Evolutionary conservation across 2,888 invertebrate genomes (phyloP), one percentile per base, ranked within the genome.

Genomic region (Ochropleura plecta): DNA sequence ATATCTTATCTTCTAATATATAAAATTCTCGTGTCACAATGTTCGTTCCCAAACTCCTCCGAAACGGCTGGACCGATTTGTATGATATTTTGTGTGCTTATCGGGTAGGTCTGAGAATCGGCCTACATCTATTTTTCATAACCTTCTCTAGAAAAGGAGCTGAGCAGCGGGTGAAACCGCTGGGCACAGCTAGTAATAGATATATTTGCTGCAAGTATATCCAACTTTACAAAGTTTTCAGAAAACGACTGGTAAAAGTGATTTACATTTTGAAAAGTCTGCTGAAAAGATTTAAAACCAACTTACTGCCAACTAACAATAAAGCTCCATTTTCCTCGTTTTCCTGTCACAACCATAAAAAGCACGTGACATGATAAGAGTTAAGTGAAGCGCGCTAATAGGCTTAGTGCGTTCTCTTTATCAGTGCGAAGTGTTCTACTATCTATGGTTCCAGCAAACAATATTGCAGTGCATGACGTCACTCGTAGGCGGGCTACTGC

Each of bases 391-490:
- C 82, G 75, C 65, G 75, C 66, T 86, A 86, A 84, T 81, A 84
- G 81, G 86, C 84, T 86, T 84, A 85, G 73, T 77, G 79, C 76
- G 79, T 85, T 77, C 86, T 63, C 65, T 70, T 86, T 86, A 86
- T 86, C 86, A 49, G 62, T 64, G n/a, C 71, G 55, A 72, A 78
- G 78, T 81, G 67, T 76, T 67, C 67, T 60, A 46, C 67, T 84
- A 81, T 84, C 78, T 78, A 70, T 76, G 77, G 75, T 77, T 74
- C 79, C 42, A 42, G 78, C 79, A 76, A 79, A 86, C 80, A 81
- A 70, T 86, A 83, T 86, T 87, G 87, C 80, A 86, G 40, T 46
- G 40, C 6, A 55, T 84, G 84, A 87, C 81, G 81, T 86, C 81
- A 87, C 70, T n/a, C 48, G 78, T 76, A 69, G 77, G 78, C 72